Percentiles rank a stretch among this genome's conserved stretches.
Evolutionary conservation across 2,797 vertebrate genomes (phyloP).

Genomic region (Pelobates cultripes): DNA sequence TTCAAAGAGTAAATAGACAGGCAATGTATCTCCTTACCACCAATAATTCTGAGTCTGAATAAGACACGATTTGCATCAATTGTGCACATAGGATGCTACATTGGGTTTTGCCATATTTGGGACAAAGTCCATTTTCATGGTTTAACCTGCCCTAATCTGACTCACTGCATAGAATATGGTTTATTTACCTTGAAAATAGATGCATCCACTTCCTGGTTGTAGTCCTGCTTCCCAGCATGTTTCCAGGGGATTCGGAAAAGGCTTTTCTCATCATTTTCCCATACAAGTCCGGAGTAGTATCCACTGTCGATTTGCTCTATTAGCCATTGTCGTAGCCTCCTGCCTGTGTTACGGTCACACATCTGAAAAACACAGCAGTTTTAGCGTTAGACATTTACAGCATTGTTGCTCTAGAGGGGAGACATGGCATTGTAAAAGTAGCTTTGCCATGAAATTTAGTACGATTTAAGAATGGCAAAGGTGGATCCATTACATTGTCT

Average conservation of each 20-base stretch:
- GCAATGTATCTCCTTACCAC: too few relatives aligned
- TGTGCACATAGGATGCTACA: too few relatives aligned
- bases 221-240: constrained; percentile 96
- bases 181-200: constrained; percentile 92
- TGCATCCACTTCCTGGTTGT: constrained; percentile 96
- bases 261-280: constrained; percentile 88
- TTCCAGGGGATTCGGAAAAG: constrained; percentile 99
- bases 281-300: constrained; percentile 87
- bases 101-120: neutral
- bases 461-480: too few relatives aligned
- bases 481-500: too few relatives aligned
- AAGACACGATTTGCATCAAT: too few relatives aligned
- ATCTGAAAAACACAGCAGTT: constrained; percentile 64
- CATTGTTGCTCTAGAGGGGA: too few relatives aligned
- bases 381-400: too few relatives aligned
- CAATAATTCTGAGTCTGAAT: too few relatives aligned
- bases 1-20: too few relatives aligned
- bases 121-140: neutral
- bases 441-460: too few relatives aligned
- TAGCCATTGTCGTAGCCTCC: constrained; percentile 94
- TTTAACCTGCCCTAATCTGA: neutral
- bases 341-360: constrained; percentile 82
- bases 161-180: neutral
- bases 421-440: too few relatives aligned
- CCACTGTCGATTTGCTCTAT: constrained; percentile 92